Percentiles rank a stretch among this genome's conserved stretches.
These are phyloP conservation scores for Hydrozoanthus gracilis DNA, from an alignment of 92 coral and sea anemone species.

Conservation along the genomic window DNA sequence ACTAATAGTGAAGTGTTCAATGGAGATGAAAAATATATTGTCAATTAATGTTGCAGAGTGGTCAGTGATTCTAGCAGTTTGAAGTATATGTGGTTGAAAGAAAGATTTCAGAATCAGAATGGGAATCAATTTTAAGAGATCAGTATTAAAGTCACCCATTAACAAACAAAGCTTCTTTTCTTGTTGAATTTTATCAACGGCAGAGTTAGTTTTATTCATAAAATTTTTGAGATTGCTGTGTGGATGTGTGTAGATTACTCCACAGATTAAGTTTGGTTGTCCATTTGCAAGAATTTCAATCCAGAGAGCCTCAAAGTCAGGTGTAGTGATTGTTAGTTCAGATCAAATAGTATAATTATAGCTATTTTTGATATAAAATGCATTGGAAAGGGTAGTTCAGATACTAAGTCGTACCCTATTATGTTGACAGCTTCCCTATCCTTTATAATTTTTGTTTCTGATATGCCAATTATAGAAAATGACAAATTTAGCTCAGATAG, in stretches of 20 bases:
- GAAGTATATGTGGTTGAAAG: slow-evolving; percentile 59
- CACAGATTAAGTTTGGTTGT: slow-evolving; percentile 63
- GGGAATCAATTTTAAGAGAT: slow-evolving; percentile 47
- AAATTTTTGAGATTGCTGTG: slow-evolving; percentile 36
- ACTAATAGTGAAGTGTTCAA: slow-evolving; percentile 59
- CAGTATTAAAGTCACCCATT: slow-evolving; percentile 52
- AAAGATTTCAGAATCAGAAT: slow-evolving; percentile 31
- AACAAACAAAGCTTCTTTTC: slow-evolving; percentile 45
- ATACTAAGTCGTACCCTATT: slow-evolving; percentile 55
- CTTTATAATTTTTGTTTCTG: slow-evolving; percentile 55
- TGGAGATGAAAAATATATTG: slow-evolving; percentile 63
- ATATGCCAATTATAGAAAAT: slow-evolving; percentile 51
- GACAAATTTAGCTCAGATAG: slow-evolving; percentile 50
- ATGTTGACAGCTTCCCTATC: slow-evolving; percentile 31
- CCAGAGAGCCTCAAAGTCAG: slow-evolving; percentile 65
- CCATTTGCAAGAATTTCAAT: slow-evolving; percentile 53
- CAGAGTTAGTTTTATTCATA: slow-evolving; percentile 37
- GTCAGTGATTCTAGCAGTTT: slow-evolving; percentile 62
- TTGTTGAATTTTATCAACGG: slow-evolving; percentile 39
- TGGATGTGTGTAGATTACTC: slow-evolving; percentile 66
- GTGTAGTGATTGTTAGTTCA: slow-evolving; percentile 40
- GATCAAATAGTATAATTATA: slow-evolving; percentile 30
- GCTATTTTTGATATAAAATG: slow-evolving; percentile 42
- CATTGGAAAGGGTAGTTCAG: slow-evolving; percentile 49
- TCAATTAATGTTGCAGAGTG: slow-evolving; percentile 66